Conservation (phyloP, 2,797 vertebrate species). For the Helarctos malayanus region DNA sequence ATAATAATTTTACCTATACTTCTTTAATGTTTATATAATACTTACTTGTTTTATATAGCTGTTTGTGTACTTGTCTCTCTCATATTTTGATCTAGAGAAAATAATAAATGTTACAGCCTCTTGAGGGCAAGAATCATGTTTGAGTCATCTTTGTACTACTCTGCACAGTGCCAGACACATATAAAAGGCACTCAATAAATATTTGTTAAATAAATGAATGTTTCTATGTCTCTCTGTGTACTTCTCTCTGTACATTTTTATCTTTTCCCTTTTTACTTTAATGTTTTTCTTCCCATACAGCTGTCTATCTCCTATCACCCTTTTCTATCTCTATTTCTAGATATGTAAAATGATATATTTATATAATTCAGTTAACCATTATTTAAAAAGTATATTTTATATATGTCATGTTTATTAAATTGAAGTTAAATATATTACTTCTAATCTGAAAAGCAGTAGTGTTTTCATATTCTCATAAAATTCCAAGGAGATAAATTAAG, state of each 20-base stretch:
- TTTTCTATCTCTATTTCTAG: neutral
- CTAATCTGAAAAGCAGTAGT: neutral
- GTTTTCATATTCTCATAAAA: constrained; percentile 48
- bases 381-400: constrained; percentile 58
- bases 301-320: neutral
- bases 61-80: neutral
- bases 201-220: constrained; percentile 61
- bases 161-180: constrained; percentile 18
- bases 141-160: constrained; percentile 53
- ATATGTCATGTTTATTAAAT: constrained; percentile 45
- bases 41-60: constrained; percentile 59
- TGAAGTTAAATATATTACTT: neutral
- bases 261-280: neutral
- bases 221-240: constrained; percentile 9
- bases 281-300: neutral
- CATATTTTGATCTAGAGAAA: constrained; percentile 51
- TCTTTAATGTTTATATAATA: constrained; percentile 33
- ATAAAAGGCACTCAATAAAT: constrained; percentile 28
- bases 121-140: constrained; percentile 58
- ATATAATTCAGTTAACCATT: neutral
- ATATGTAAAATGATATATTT: neutral
- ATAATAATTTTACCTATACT: constrained; percentile 42
- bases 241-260: neutral
- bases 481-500: constrained; percentile 40
- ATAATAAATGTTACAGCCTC: constrained; percentile 46